phyloP scores from a whole-genome alignment of 2,888 invertebrate species.

The Melinaea menophilus region DNA sequence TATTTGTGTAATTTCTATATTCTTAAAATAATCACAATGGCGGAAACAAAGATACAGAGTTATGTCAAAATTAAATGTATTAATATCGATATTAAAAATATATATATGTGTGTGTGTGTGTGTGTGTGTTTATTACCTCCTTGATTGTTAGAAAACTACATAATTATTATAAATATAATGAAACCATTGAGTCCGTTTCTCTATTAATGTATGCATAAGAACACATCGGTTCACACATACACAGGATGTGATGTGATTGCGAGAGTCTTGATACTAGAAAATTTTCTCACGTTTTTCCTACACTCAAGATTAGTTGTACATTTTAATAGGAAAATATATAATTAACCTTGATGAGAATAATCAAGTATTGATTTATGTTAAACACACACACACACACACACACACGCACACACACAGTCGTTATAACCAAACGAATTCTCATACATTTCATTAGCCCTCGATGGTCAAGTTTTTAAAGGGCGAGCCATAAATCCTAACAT shows the following conservation, averaged over 20 bases:
- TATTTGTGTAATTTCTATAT: too few species aligned
- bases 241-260: neutral
- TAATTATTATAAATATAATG: too few species aligned
- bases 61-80: too few species aligned
- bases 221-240: neutral
- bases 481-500: conserved; percentile 49
- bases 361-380: conserved; percentile 7
- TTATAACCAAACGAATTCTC: conserved; percentile 28
- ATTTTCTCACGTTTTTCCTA: conserved; percentile 5
- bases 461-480: conserved; percentile 39
- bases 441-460: conserved; percentile 38
- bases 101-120: neutral
- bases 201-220: too few species aligned
- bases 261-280: neutral
- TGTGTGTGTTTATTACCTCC: neutral
- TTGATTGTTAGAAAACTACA: too few species aligned
- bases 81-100: too few species aligned
- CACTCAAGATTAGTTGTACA: conserved; percentile 1
- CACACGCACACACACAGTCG: conserved; percentile 24
- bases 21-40: too few species aligned
- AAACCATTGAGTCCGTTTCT: too few species aligned
- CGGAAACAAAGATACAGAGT: too few species aligned
- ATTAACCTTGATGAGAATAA: too few species aligned
- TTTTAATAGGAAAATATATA: too few species aligned
- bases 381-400: conserved; percentile 22